These are phyloP conservation scores for Minunthozetes semirufus DNA, from an alignment of 2,888 invertebrate genomes.

Conservation along the genomic window DNA sequence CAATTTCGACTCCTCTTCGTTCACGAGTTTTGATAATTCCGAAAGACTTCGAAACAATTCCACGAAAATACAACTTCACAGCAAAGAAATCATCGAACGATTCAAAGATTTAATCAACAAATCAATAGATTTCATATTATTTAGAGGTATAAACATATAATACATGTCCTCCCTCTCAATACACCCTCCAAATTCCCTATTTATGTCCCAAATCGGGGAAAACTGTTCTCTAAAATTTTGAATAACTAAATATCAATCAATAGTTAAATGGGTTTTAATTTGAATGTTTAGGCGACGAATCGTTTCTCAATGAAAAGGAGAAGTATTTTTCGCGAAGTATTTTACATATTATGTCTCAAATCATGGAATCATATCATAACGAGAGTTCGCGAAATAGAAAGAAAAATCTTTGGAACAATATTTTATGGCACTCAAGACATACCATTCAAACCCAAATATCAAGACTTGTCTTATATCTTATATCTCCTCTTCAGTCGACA, in stretches of 20 bases:
- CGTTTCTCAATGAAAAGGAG: conserved; percentile 35
- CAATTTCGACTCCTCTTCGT: conserved; percentile 3
- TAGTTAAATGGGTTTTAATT: not conserved
- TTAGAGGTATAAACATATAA: conserved; percentile 38
- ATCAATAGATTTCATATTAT: conserved; percentile 40
- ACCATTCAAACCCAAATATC: conserved; percentile 50
- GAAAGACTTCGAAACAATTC: not conserved
- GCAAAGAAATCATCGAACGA: conserved; percentile 37
- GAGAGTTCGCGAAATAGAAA: conserved; percentile 6
- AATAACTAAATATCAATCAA: not conserved
- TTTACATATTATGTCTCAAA: conserved; percentile 38
- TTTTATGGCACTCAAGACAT: conserved; percentile 48
- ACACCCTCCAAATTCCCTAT: too few relatives aligned
- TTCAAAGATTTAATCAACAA: conserved; percentile 38
- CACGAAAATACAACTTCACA: conserved; percentile 21
- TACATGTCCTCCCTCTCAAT: too few relatives aligned
- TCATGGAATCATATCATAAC: not conserved
- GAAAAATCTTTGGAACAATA: conserved; percentile 51
- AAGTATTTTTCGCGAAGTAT: conserved; percentile 39
- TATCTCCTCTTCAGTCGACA: conserved; percentile 51
- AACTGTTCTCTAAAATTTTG: too few relatives aligned
- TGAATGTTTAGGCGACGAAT: conserved; percentile 33
- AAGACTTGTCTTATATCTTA: conserved; percentile 52
- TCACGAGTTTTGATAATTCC: conserved; percentile 15
- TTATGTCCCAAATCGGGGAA: too few relatives aligned